Conservation (phyloP, 2,113 vertebrate genomes). For the Hippocampus guttulatus region DNA sequence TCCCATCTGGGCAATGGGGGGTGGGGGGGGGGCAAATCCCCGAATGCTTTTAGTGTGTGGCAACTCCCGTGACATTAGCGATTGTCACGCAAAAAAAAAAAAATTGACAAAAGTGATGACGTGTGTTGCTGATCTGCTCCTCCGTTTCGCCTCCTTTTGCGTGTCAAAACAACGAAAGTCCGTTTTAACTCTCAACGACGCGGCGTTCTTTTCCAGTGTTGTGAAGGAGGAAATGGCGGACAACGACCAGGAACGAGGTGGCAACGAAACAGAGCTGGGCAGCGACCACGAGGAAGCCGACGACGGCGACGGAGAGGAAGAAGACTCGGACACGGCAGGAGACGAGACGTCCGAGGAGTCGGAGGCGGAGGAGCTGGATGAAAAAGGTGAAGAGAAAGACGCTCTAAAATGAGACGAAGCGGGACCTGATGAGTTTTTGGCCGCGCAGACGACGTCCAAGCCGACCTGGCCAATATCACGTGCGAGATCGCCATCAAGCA, state of each 20-base stretch:
- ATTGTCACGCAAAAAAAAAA: constrained; percentile 11
- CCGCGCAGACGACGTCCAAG: constrained; percentile 84
- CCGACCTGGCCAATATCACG: constrained; percentile 95
- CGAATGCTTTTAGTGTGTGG: constrained; percentile 12
- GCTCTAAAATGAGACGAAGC: not conserved
- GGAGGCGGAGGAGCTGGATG: constrained; percentile 91
- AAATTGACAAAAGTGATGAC: constrained; percentile 5
- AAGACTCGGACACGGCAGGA: constrained; percentile 84
- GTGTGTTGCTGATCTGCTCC: constrained; percentile 17
- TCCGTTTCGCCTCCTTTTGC: not conserved
- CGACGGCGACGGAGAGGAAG: constrained; percentile 88
- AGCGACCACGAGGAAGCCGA: constrained; percentile 90
- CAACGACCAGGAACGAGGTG: constrained; percentile 82
- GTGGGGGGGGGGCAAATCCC: too few relatives aligned
- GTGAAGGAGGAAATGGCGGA: constrained; percentile 83
- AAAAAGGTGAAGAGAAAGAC: constrained; percentile 79
- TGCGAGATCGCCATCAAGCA: constrained; percentile 99
- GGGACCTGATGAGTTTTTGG: not conserved
- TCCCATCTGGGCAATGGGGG: constrained; percentile 47
- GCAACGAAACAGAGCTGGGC: constrained; percentile 75
- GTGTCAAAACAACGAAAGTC: not conserved
- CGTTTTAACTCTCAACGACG: not conserved
- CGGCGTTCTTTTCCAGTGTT: constrained; percentile 60
- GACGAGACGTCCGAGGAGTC: constrained; percentile 92
- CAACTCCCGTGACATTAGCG: not conserved